Evolutionary conservation across 2,797 vertebrate species (phyloP), one percentile per base, ranked within the genome.

Genomic region (Lithobates pipiens): DNA sequence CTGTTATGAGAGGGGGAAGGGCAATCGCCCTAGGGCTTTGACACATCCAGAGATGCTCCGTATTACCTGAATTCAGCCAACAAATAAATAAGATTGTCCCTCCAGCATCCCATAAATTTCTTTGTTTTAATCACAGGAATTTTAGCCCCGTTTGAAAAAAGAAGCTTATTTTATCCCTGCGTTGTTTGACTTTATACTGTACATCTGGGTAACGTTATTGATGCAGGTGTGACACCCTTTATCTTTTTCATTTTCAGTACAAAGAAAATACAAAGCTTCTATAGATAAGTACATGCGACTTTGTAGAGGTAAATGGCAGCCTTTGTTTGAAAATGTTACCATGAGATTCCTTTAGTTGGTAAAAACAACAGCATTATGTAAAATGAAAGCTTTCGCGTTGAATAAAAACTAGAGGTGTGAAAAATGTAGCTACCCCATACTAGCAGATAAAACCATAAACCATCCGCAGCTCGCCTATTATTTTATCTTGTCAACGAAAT

Each of bases 1-100:
- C 80, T 86, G 80, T 77, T 67, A 39, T 73, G 63, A 80, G 76
- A 76, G 81, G 86, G 81, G 86, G 86, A 74, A 75, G 86, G 76
- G 80, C 36, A 32, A 46, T 18, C 57, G 44, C 76, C 69, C 76
- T 32, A 23, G 76, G 85, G 75, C 57, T 70, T 61, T 11, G 61
- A 61, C 69, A 68, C 69, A 79, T 75, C 74, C 70, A 83, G 36
- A 75, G 18, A 86, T 32, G 61, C 70, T 80, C 70, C 42, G 67
- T 46, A 1, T 29, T 83, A 75, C 72, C 81, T 73, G 71, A 18
- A 75, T 61, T 16, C 50, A 34, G 27, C 70, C 65, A 67, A 25
- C 25, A 72, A 72, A 83, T 63, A 82, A 74, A 74, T 34, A 74
- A 65, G 34, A 32, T 39, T 68, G 67, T 63, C 72, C 72, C 63